Conservation (phyloP, 1,140 invertebrate species). For the Drosophila sechellia region DNA sequence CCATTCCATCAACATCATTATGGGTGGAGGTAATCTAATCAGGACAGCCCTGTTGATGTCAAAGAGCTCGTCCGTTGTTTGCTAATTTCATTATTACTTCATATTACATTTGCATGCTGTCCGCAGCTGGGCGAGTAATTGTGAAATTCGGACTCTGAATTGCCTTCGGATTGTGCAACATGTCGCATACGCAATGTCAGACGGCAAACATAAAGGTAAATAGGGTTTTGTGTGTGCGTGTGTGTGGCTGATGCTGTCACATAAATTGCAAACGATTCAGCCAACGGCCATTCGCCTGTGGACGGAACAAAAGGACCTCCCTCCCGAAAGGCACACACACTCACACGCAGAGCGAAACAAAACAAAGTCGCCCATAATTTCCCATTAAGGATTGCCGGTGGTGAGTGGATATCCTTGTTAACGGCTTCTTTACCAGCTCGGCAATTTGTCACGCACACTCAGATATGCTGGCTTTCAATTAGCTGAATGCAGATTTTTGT, state of each 20-base stretch:
- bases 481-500: conserved; percentile 1
- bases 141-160: conserved; percentile 50
- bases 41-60: conserved; percentile 22
- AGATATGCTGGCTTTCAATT: conserved; percentile 45
- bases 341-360: conserved; percentile 23
- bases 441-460: conserved; percentile 31
- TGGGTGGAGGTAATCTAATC: conserved; percentile 36
- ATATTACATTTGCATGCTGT: conserved; percentile 55
- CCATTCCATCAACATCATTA: conserved; percentile 1
- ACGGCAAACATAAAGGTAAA: conserved; percentile 15
- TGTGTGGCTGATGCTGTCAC: conserved; percentile 41
- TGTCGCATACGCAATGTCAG: conserved; percentile 46
- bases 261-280: conserved; percentile 44
- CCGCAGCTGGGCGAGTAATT: conserved; percentile 14
- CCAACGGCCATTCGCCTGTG: conserved; percentile 28
- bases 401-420: conserved; percentile 23
- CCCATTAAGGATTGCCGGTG: conserved; percentile 10
- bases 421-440: conserved; percentile 11
- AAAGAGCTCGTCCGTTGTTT: conserved; percentile 28
- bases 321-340: conserved; percentile 4
- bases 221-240: conserved; percentile 17
- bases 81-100: conserved; percentile 56
- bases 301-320: conserved; percentile 28
- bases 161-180: conserved; percentile 40
- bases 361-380: conserved; percentile 50